These are phyloP conservation scores for Fissipunctia ypsillon DNA, from an alignment of 2,888 invertebrate species.

Conservation along the genomic window DNA sequence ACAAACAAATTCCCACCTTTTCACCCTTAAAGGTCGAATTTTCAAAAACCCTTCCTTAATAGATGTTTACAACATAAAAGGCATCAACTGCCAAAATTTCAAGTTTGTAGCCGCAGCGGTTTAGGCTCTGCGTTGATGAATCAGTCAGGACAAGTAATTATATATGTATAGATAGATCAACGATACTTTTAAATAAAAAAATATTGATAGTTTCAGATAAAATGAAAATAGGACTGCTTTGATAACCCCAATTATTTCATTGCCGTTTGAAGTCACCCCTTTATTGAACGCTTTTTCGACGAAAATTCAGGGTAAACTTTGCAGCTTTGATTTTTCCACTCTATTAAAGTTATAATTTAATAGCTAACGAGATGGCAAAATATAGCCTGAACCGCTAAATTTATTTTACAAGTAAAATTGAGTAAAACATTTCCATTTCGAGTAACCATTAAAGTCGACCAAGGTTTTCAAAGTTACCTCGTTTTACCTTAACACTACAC, in stretches of 20 bases:
- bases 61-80: too few species aligned
- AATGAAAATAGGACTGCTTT: not conserved
- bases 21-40: too few species aligned
- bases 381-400: not conserved
- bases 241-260: not conserved
- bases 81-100: too few species aligned
- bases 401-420: not conserved
- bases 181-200: not conserved
- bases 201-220: not conserved
- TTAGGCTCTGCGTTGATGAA: too few species aligned
- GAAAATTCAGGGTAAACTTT: not conserved
- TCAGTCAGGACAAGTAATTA: too few species aligned
- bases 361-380: not conserved
- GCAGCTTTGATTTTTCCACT: not conserved
- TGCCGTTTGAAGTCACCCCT: not conserved
- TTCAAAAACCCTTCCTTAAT: too few species aligned
- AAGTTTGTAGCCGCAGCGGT: too few species aligned
- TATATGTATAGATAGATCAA: too few species aligned
- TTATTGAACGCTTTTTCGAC: not conserved
- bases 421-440: not conserved
- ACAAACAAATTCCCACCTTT: too few species aligned
- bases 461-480: not conserved
- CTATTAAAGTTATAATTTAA: not conserved
- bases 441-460: not conserved
- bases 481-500: not conserved